Base-by-base conservation (phyloP, 2,797 vertebrate species). In the Chromis chromis region DNA sequence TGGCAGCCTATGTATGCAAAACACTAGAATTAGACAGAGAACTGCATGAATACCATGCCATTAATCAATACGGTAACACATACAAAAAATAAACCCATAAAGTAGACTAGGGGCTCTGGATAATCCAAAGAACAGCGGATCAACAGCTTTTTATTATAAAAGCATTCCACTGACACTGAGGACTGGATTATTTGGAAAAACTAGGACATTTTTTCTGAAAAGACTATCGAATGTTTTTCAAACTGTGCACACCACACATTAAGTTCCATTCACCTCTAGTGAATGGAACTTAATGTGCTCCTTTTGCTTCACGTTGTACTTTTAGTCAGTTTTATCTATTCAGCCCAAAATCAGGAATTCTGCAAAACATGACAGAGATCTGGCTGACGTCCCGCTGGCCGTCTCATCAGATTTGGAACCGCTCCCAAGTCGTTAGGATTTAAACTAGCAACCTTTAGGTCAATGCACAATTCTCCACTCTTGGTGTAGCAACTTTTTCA, bases 401-500 rank as follows among this genome's bases (percentile, higher is more conserved):
- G 16, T 9, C n/a, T 24, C 56, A 28, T 53, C 16, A 33, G 11
- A 61, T 36, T 28, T 57, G 16, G 49, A 58, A 36, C 46, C 27
- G 40, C 24, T 73, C 10, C 19, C 3, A 11, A n/a, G 22, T 2
- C 36, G 19, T 39, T 33, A 12, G 19, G 40, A 70, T 67, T 65
- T 50, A 55, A 71, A 83, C 58, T 42, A 67, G 19, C 42, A 85
- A 27, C 70, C 7, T 33, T 48, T 49, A 31, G 16, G 63, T 74
- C 59, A 73, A 19, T 28, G 31, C 28, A 53, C 39, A 14, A 13
- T 27, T 28, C 65, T 49, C 14, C 19, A 52, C 13, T 52, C 22
- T 25, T 25, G 3, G 27, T n/a, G 54, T 57, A 55, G 36, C n/a
- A 54, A 7, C 59, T 62, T 46, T 70, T 81, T 54, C 36, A 59